Evolutionary conservation across 2,113 vertebrate genomes (phyloP).

Genomic region (Antennarius striatus): DNA sequence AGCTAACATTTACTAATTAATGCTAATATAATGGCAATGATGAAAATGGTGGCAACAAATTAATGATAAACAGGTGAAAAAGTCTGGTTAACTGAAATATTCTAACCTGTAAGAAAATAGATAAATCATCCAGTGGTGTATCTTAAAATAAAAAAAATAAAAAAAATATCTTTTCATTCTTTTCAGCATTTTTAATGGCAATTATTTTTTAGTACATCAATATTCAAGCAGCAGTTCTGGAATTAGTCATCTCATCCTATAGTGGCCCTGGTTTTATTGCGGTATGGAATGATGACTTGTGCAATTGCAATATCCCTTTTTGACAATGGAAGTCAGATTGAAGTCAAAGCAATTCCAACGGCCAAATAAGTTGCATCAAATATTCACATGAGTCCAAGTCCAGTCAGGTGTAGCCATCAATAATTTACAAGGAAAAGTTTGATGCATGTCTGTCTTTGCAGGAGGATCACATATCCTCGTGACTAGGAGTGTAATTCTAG

Average conservation of each 20-base stretch:
- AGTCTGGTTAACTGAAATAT: no score
- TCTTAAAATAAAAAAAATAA: no score
- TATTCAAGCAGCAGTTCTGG: slow-evolving; percentile 9
- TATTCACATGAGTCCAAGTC: slow-evolving; percentile 59
- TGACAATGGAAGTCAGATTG: slow-evolving; percentile 18
- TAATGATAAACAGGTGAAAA: no score
- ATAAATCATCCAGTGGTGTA: no score
- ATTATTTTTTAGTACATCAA: background rate
- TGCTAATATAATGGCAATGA: no score
- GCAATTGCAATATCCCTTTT: slow-evolving; percentile 29
- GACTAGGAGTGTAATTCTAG: background rate
- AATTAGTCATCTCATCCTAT: slow-evolving; percentile 27
- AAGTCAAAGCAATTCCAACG: slow-evolving; percentile 65
- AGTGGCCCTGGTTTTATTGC: slow-evolving; percentile 3
- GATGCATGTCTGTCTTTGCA: slow-evolving; percentile 37
- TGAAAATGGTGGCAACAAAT: no score
- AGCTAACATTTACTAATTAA: no score
- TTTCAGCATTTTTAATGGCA: no score
- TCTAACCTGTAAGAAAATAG: no score
- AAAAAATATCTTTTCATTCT: no score
- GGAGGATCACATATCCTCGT: slow-evolving; percentile 25
- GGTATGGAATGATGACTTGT: slow-evolving; percentile 26
- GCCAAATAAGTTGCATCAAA: slow-evolving; percentile 75
- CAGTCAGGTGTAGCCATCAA: slow-evolving; percentile 53
- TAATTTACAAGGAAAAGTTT: slow-evolving; percentile 58